phyloP scores from a whole-genome alignment of 2,113 vertebrate genomes.

The Sorex fumeus region DNA sequence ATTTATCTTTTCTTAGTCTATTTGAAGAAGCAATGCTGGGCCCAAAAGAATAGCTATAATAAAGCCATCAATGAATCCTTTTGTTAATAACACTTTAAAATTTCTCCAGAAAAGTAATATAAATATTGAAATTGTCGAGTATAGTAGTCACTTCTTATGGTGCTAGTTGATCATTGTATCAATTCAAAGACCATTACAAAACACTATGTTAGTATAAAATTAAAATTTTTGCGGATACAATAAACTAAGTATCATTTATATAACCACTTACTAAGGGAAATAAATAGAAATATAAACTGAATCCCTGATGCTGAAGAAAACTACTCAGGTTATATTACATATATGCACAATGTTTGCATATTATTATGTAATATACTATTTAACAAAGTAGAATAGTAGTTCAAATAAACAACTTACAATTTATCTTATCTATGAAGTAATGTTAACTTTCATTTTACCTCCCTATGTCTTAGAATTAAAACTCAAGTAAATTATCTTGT shows the following conservation, averaged over 20 bases:
- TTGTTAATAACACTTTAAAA: constrained; percentile 61
- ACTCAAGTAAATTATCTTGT: too few species aligned
- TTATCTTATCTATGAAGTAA: constrained; percentile 26
- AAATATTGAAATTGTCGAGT: constrained; percentile 56
- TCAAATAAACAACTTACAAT: not conserved
- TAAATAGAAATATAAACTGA: constrained; percentile 10
- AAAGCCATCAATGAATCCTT: constrained; percentile 55
- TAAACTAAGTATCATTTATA: not conserved
- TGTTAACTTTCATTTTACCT: constrained; percentile 1
- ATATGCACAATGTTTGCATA: too few species aligned
- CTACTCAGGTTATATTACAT: not conserved
- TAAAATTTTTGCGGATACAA: not conserved
- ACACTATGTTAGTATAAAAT: not conserved
- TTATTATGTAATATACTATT: too few species aligned
- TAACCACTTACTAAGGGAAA: not conserved
- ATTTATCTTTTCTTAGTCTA: constrained; percentile 63
- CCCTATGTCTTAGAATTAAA: not conserved
- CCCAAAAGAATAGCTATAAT: constrained; percentile 54
- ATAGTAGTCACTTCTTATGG: constrained; percentile 24
- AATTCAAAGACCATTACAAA: not conserved
- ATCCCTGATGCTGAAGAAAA: not conserved
- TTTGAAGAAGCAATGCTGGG: constrained; percentile 47
- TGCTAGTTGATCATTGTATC: constrained; percentile 13
- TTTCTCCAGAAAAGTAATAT: constrained; percentile 32
- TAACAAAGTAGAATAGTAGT: not conserved